Base-by-base conservation (phyloP, 2,888 invertebrate genomes). In the Polietes domitor region DNA sequence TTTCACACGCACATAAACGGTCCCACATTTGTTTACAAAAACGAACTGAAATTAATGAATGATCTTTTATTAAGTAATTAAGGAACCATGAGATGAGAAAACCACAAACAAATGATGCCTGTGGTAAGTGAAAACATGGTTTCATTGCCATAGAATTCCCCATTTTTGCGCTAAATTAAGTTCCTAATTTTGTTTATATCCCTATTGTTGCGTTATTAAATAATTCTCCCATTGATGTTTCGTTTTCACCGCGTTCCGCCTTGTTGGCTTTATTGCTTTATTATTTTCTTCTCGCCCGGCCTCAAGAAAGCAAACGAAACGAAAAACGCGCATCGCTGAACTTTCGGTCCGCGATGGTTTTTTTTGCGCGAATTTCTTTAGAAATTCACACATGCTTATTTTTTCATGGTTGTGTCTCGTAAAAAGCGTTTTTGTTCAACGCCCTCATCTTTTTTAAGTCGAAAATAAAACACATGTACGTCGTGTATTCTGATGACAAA, bases 401-500 rank as follows among this genome's bases (percentile, higher is more conserved):
- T 68, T 68, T 68, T 53, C 53, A 53, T 53, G 53, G 19, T 9
- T 53, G 19, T 24, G 53, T 58, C 58, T 58, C 58, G 26, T 58
- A 21, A 21, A 55, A 75, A 65, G 12, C 32, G 37, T 53, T 55
- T 76, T 50, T 76, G 70, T 80, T 55, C 53, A 78, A 84, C 84
- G 78, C 84, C 81, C 84, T 79, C 81, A 81, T 81, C 28, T 79
- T 43, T 12, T 43, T 24, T 41, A 17, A 37, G n/a, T 17, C 15
- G 1, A 72, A 68, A 28, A 21, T 28, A 72, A 73, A 81, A 76
- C 78, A 84, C 72, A 81, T 84, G 84, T 76, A 81, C 77, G 61
- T 75, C 77, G 75, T 83, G 77, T 80, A 81, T 76, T 50, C 58
- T 41, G 68, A 76, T 84, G 84, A 81, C 84, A 84, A 84, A 81